A percentile compares a stretch with the other conserved stretches of the same genome.
phyloP scores from a whole-genome alignment of 2,797 vertebrate genomes.

The Liparis tanakae region DNA sequence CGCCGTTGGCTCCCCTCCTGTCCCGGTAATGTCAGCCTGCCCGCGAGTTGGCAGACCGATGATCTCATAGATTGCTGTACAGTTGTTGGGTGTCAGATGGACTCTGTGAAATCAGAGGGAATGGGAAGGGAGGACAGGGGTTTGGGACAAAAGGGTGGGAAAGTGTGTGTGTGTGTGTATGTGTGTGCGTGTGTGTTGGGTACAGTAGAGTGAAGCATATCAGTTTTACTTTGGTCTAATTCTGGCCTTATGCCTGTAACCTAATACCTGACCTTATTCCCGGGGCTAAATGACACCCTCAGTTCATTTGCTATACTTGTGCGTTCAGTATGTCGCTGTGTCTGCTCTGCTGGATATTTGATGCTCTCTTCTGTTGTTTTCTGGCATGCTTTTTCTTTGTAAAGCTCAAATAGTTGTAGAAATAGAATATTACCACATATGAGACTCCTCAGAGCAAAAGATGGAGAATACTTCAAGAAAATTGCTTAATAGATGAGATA shows the following conservation, averaged over 20 bases:
- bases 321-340: constrained; percentile 12
- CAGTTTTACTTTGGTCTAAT: constrained; percentile 71
- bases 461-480: constrained; percentile 7
- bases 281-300: constrained; percentile 48
- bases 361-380: constrained; percentile 8
- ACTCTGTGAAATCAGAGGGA: constrained; percentile 47
- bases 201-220: constrained; percentile 43
- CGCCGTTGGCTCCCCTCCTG: constrained; percentile 48
- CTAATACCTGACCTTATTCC: constrained; percentile 67
- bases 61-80: constrained; percentile 64
- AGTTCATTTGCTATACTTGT: constrained; percentile 25
- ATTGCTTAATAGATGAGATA: constrained; percentile 29
- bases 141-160: not conserved
- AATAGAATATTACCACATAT: not conserved
- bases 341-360: not conserved
- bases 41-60: constrained; percentile 57
- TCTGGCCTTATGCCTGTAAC: constrained; percentile 69
- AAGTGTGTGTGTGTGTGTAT: not conserved
- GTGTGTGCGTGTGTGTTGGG: constrained; percentile 33
- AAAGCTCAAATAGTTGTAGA: not conserved
- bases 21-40: constrained; percentile 65
- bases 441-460: constrained; percentile 4
- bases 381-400: not conserved
- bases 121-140: not conserved
- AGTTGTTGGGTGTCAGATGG: constrained; percentile 54